These are phyloP conservation scores for Colletes collaris DNA, from an alignment of 2,888 invertebrate species.

Conservation along the genomic window DNA sequence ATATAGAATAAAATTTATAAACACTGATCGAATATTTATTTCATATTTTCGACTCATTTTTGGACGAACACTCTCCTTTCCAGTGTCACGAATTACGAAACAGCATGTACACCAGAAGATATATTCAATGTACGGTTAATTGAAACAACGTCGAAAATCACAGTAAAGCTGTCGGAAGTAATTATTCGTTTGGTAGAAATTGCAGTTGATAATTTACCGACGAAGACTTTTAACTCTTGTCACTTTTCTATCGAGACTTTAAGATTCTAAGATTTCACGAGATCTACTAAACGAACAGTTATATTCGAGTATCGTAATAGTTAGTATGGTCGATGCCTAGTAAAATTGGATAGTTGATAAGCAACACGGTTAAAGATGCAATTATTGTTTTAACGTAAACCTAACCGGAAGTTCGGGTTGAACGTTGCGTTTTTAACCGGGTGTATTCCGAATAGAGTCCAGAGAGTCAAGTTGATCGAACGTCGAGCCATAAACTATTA, in stretches of 20 bases:
- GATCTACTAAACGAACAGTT: neutral
- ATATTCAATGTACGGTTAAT: neutral
- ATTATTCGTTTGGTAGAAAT: slow-evolving; percentile 10
- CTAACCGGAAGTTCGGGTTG: neutral
- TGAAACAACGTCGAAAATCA: neutral
- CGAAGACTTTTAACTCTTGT: no score
- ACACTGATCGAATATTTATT: no score
- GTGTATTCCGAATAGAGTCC: neutral
- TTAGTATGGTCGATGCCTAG: neutral
- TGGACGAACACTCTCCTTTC: no score
- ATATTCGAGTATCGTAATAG: neutral
- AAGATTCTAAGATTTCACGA: no score
- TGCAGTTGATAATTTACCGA: neutral
- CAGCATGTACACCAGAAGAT: neutral
- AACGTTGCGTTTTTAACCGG: neutral
- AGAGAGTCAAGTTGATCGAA: neutral
- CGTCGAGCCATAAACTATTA: slow-evolving; percentile 29
- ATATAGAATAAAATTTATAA: neutral
- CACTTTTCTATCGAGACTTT: no score
- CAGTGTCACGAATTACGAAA: neutral
- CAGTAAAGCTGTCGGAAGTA: neutral
- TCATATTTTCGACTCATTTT: no score
- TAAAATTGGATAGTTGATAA: slow-evolving; percentile 4
- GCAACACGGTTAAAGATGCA: neutral
- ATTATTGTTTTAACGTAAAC: neutral